Base-by-base conservation (phyloP, 1,140 invertebrate genomes). In the Zophobas morio region DNA sequence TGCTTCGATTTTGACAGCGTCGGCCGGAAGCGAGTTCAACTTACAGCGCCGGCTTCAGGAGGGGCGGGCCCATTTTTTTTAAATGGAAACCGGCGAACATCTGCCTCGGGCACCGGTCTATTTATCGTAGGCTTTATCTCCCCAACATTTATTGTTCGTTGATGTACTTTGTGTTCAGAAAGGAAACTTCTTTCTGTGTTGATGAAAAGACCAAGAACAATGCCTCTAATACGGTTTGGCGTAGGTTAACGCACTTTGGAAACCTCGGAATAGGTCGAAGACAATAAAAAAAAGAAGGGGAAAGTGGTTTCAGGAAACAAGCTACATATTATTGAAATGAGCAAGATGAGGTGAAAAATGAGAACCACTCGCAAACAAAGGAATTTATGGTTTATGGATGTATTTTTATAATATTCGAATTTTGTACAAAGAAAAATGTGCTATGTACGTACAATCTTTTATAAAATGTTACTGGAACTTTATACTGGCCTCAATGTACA, bases 261-360 rank as follows among this genome's bases (percentile, higher is more conserved):
- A 57, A 57, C 54, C 54, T 57, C 32, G 32, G 54, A 57, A 33
- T 57, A 51, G 49, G 49, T 51, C 6, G 54, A 57, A 33, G 54
- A 35, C 54, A 57, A 57, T 35, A 35, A 57, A 57, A 57, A 57
- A 57, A 57, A 57, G 54, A 36, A 57, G 54, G 54, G 54, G 54
- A 57, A 57, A 57, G 34, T 51, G 49, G 49, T 51, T 20, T 33
- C 54, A 57, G 54, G 54, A 57, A 57, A 57, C 54, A 57, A 57
- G 54, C 54, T 35, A 57, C 54, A 57, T 57, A 34, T 57, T 57
- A 57, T 57, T 57, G 54, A 57, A 57, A 57, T 57, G 34, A 57
- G 3, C 54, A 57, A 57, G 54, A 57, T 35, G 32, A 57, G 8
- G 1, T 2, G 6, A 57, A 57, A 57, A 57, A 57, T 35, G 1